Percentiles rank a stretch among this genome's conserved stretches.
These are phyloP conservation scores for Penaeus japonicus DNA, from an alignment of 1,140 invertebrate genomes.

Conservation along the genomic window DNA sequence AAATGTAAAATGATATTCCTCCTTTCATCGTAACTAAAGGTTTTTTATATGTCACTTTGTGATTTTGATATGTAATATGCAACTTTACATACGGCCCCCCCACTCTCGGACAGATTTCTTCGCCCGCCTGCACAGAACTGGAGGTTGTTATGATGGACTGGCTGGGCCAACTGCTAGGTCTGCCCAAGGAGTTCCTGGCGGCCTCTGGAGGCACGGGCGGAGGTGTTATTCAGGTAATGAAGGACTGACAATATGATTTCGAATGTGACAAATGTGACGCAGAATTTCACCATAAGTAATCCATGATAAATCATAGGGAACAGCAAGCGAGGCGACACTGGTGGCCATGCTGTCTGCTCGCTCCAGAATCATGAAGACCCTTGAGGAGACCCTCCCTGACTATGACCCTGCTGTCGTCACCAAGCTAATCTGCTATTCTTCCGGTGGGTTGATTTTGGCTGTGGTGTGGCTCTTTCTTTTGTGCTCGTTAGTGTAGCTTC, in stretches of 20 bases:
- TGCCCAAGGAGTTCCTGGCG: constrained; percentile 88
- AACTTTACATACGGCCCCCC: neutral
- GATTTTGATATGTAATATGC: too few species aligned
- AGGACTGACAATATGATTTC: neutral
- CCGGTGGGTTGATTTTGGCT: too few species aligned
- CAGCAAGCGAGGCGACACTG: constrained; percentile 86
- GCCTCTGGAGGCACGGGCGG: constrained; percentile 83
- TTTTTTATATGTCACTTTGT: too few species aligned
- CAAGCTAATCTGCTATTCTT: constrained; percentile 33
- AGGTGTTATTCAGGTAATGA: constrained; percentile 86
- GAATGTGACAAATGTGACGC: too few species aligned
- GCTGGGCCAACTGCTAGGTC: constrained; percentile 92
- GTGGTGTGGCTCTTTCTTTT: too few species aligned
- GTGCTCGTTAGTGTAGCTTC: too few species aligned
- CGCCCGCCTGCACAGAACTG: constrained; percentile 96
- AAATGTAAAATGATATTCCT: neutral
- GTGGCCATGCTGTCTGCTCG: constrained; percentile 86
- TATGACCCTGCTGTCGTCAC: neutral
- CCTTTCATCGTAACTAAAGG: neutral
- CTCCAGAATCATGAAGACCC: constrained; percentile 6
- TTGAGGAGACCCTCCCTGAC: neutral
- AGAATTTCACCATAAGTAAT: too few species aligned
- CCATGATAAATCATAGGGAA: constrained; percentile 67
- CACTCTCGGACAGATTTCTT: constrained; percentile 77
- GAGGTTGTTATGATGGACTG: constrained; percentile 98